Conservation (phyloP, 2,888 invertebrate genomes). For the Amblyjoppa proteus region DNA sequence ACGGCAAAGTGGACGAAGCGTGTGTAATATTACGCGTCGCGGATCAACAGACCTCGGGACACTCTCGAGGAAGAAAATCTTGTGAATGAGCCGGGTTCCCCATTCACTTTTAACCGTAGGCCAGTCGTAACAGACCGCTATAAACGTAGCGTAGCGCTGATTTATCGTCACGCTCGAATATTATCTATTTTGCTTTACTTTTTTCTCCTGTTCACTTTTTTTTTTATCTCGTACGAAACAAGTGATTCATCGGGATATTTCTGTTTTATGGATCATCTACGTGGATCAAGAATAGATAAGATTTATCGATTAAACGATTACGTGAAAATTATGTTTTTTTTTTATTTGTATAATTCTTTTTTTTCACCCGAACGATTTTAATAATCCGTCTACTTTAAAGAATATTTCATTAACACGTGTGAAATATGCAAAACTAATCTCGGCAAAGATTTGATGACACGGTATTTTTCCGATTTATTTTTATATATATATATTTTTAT, state of each 20-base stretch:
- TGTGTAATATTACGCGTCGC: conserved; percentile 56
- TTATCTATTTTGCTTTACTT: conserved; percentile 48
- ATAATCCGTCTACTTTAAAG: no score
- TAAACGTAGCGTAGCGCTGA: conserved; percentile 61
- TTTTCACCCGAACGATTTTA: neutral
- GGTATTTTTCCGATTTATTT: no score
- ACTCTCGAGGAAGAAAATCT: conserved; percentile 79
- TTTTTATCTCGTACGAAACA: neutral
- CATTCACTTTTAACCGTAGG: conserved; percentile 83
- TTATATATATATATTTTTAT: no score
- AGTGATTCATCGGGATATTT: conserved; percentile 16
- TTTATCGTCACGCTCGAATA: conserved; percentile 66
- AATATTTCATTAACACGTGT: no score
- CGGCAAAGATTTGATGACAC: no score
- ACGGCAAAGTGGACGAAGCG: conserved; percentile 53
- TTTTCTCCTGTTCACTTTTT: neutral
- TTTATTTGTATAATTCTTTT: neutral
- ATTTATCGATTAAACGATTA: neutral
- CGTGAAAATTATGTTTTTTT: neutral
- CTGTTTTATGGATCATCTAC: neutral
- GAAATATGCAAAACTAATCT: no score
- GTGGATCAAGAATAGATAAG: conserved; percentile 4
- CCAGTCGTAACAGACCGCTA: conserved; percentile 70
- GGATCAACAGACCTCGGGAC: conserved; percentile 70
- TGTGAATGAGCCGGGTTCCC: conserved; percentile 83